Evolutionary conservation across 2,113 vertebrate genomes (phyloP).

Genomic region (Cygnus buccinator): DNA sequence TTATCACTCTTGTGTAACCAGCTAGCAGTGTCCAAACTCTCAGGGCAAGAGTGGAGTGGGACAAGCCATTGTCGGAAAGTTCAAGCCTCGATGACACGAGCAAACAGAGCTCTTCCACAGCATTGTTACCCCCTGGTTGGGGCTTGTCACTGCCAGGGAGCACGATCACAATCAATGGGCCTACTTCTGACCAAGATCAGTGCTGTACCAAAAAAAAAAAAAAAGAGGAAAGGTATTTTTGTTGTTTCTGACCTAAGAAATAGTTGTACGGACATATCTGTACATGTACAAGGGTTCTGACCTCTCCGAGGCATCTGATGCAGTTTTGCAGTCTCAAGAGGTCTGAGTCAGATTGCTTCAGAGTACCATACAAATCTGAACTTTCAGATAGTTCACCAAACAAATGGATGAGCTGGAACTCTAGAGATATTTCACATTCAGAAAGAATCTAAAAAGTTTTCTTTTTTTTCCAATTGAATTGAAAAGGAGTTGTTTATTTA

Average conservation of each 20-base stretch:
- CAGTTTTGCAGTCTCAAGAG: not conserved
- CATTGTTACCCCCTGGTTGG: fast-evolving
- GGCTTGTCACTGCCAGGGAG: not conserved
- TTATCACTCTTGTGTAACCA: not conserved
- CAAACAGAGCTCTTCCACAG: not conserved
- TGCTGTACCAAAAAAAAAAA: not conserved
- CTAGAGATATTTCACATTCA: not conserved
- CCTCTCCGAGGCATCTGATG: not conserved
- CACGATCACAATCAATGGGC: not conserved
- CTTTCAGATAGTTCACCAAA: not conserved
- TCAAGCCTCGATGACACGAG: not conserved
- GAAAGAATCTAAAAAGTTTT: not conserved
- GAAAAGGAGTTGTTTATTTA: not conserved
- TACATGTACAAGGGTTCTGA: not conserved
- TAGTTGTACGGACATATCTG: not conserved
- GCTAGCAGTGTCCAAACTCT: not conserved
- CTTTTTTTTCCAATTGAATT: not conserved
- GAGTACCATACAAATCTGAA: not conserved
- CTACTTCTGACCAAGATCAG: not conserved
- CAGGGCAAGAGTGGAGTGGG: not conserved
- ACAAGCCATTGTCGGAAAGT: fast-evolving
- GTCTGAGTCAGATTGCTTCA: not conserved
- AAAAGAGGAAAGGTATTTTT: not conserved
- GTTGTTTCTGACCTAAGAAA: not conserved
- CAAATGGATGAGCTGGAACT: not conserved